Evolutionary conservation across 1,140 invertebrate genomes (phyloP), one percentile per base, ranked within the genome.

Genomic region (Radopholus similis): DNA sequence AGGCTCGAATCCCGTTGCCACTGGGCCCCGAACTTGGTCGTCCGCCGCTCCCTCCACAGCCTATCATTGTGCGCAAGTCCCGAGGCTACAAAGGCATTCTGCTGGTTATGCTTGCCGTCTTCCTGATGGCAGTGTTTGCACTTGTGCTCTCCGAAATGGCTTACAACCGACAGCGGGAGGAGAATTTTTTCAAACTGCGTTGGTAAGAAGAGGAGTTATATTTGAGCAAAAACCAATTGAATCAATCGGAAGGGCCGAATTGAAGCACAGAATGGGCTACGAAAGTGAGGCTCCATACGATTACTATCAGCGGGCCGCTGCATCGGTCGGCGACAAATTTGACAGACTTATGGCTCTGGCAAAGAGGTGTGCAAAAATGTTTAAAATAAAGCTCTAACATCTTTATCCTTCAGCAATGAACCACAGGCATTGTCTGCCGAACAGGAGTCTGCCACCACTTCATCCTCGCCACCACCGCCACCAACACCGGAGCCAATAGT

Each of bases 101-200:
- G 3, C 32, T 82, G n/a, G 79, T 82, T 42, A 69, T 79, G 70
- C 57, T 79, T 4, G 64, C 59, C 18, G 72, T 82, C 23, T 79
- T 82, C 59, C 55, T 82, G 9, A 68, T 79, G 37, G 76, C 75
- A 35, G 47, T 81, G 13, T 76, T 79, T 53, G 77, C 77, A 23
- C 56, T 79, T 13, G 68, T 72, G 37, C 64, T 79, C 26, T 78
- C 75, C 23, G 77, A 79, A 64, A 80, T 79, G 38, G 77, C 77
- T 28, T 79, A 79, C 53, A 82, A 82, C 49, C 64, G 77, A 32
- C 79, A 79, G 62, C 63, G 77, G 9, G 77, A 79, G 58, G 72
- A 79, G 51, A 82, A 82, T 32, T 79, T 82, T 68, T 78, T 79
- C 44, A 71, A 77, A 62, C 69, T 79, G 42, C 77, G 73, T 26